A percentile compares a stretch with the other conserved stretches of the same genome.
These are phyloP conservation scores for Lepus timidus DNA, from an alignment of 2,113 vertebrate genomes.

Conservation along the genomic window DNA sequence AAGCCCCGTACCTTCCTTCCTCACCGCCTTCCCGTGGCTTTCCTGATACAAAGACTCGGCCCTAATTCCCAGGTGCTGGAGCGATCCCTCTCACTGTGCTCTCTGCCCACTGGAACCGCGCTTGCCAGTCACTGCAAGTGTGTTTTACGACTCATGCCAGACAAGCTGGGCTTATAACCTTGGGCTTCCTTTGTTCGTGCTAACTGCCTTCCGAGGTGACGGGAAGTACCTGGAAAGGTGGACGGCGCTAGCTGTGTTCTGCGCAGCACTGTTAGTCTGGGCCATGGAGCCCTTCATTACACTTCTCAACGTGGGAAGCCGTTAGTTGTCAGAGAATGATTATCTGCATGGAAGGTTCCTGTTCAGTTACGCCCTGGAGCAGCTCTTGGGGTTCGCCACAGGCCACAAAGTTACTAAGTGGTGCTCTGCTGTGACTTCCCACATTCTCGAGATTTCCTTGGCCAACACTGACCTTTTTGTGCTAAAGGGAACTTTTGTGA, in stretches of 20 bases:
- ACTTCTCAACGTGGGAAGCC: background rate
- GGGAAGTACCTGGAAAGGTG: background rate
- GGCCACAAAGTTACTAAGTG: background rate
- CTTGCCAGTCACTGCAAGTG: background rate
- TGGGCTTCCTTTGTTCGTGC: background rate
- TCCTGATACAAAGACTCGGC: background rate
- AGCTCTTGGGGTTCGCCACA: background rate
- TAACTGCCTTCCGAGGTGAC: slow-evolving; percentile 7
- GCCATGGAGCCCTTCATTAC: background rate
- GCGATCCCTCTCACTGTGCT: too few species aligned
- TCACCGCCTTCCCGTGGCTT: background rate
- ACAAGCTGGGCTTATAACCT: background rate
- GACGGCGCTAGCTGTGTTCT: background rate
- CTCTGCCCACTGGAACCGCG: background rate
- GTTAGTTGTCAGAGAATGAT: background rate
- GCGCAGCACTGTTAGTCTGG: background rate
- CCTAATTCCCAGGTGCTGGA: background rate
- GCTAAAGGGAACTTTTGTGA: background rate
- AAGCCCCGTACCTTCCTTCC: background rate
- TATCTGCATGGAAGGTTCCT: background rate
- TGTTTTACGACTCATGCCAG: background rate
- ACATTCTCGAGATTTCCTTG: slow-evolving; percentile 15
- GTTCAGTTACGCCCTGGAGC: background rate
- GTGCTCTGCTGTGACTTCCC: background rate
- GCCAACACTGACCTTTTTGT: background rate